A percentile compares a stretch with the other conserved stretches of the same genome.
Conservation (phyloP, 2,888 invertebrate genomes). For the Euproctis similis region DNA sequence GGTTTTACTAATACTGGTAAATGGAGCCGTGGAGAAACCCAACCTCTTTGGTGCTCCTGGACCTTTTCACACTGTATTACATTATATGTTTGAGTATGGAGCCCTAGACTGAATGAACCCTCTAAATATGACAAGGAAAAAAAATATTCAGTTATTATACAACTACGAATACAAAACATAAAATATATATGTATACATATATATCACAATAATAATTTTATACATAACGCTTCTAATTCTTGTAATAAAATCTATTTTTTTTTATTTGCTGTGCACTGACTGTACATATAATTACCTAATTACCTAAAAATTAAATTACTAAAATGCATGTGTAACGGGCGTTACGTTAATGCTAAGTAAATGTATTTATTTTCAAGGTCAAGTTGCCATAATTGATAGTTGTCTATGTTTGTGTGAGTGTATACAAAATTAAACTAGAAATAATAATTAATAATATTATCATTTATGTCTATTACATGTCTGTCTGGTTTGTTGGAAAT, state of each 20-base stretch:
- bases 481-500: conserved; percentile 20
- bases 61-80: no score
- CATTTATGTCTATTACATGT: conserved; percentile 5
- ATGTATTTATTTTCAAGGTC: background rate
- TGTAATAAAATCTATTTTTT: background rate
- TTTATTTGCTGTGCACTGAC: background rate
- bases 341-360: background rate
- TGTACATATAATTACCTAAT: conserved; percentile 1
- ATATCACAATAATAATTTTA: background rate
- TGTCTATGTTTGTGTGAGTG: background rate
- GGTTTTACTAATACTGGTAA: no score
- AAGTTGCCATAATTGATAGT: conserved; percentile 1
- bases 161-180: no score
- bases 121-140: no score
- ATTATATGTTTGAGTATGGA: no score
- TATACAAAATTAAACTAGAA: no score
- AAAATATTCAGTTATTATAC: no score
- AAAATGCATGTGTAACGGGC: conserved; percentile 1
- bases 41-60: no score
- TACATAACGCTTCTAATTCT: background rate
- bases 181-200: no score
- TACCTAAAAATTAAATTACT: conserved; percentile 1
- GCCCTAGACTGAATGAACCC: no score
- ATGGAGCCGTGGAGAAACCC: no score
- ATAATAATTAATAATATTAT: conserved; percentile 9